A percentile compares a stretch with the other conserved stretches of the same genome.
phyloP scores from a whole-genome alignment of 2,113 vertebrate genomes.

The Anoplopoma fimbria region DNA sequence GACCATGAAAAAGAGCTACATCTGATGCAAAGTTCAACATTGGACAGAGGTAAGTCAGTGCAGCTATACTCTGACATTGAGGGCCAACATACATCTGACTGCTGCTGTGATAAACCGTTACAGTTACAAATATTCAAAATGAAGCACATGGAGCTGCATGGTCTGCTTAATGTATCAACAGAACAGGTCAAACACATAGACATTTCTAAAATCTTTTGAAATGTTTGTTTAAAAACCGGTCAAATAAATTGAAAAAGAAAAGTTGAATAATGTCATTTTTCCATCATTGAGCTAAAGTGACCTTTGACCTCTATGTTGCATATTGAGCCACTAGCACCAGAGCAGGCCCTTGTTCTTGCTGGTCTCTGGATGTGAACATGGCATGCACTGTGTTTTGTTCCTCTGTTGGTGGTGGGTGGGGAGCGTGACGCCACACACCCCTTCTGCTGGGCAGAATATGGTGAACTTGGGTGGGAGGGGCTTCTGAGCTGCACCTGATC shows the following conservation, averaged over 20 bases:
- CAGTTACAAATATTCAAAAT: not conserved
- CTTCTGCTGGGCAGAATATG: slow-evolving; percentile 15
- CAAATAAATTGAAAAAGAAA: not conserved
- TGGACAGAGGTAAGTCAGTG: not conserved
- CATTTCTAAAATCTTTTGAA: not conserved
- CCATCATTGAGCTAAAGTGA: not conserved
- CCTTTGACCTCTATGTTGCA: slow-evolving; percentile 7
- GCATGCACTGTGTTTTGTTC: slow-evolving; percentile 4
- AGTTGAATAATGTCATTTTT: not conserved
- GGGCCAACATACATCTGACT: not conserved
- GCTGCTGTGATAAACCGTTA: not conserved
- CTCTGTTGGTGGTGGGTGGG: not conserved
- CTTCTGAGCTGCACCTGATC: slow-evolving; percentile 56
- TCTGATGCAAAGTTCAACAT: not conserved
- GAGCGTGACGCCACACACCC: not conserved
- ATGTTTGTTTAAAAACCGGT: not conserved
- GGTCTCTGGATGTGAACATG: not conserved
- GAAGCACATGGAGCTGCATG: not conserved
- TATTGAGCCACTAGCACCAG: not conserved
- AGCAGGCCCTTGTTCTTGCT: not conserved
- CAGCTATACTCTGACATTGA: not conserved
- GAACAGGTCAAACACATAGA: not conserved
- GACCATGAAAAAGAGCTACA: not conserved
- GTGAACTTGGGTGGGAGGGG: slow-evolving; percentile 1
- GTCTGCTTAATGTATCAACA: not conserved